Evolutionary conservation across 1,140 invertebrate genomes (phyloP).

Genomic region (Leptinotarsa texana): DNA sequence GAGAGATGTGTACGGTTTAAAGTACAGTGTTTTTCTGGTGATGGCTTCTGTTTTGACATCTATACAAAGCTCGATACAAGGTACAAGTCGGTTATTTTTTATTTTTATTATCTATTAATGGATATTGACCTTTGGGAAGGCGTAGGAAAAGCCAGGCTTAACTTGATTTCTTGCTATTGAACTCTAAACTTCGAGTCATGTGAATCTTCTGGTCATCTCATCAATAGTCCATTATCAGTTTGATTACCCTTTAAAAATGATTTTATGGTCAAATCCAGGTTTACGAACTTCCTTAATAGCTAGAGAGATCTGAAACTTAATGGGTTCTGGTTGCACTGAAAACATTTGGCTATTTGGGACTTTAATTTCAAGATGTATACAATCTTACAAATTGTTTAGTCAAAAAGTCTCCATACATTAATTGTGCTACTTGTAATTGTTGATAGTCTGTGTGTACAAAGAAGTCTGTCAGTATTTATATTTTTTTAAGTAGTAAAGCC

Average conservation of each 20-base stretch:
- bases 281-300: background rate
- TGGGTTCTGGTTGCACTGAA: no score
- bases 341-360: no score
- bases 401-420: no score
- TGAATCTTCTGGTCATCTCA: background rate
- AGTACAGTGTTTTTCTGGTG: constrained; percentile 15
- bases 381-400: no score
- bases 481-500: no score
- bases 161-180: background rate
- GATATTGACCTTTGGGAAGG: background rate
- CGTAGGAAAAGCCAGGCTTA: background rate
- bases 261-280: background rate
- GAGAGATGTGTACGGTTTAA: background rate
- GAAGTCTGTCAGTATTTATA: no score
- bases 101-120: constrained; percentile 16
- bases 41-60: constrained; percentile 27
- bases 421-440: no score
- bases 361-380: no score
- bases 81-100: constrained; percentile 22
- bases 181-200: no score
- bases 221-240: background rate
- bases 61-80: constrained; percentile 23
- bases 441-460: no score
- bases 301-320: no score
- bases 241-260: background rate